These are phyloP conservation scores for Pyrrhia umbra DNA, from an alignment of 2,888 invertebrate genomes.

Conservation along the genomic window DNA sequence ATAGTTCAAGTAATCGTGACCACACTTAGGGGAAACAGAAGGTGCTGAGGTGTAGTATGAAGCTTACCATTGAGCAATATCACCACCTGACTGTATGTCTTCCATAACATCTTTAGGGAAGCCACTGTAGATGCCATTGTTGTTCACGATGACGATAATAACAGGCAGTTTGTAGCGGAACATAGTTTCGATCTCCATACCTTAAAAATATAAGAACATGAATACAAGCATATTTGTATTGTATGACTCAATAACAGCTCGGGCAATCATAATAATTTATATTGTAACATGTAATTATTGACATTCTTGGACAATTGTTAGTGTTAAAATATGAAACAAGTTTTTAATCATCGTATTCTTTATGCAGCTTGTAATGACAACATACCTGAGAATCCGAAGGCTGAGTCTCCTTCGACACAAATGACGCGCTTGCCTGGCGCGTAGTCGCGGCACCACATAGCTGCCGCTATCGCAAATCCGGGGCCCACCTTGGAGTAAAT, in stretches of 20 bases:
- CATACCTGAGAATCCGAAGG: constrained; percentile 98
- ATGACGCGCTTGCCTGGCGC: constrained; percentile 95
- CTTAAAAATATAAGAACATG: constrained; percentile 76
- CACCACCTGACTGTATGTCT: constrained; percentile 92
- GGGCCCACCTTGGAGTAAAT: constrained; percentile 91
- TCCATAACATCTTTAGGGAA: constrained; percentile 94
- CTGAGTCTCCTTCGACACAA: constrained; percentile 99
- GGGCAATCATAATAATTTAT: constrained; percentile 37
- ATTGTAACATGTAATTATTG: constrained; percentile 42
- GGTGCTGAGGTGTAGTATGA: not conserved
- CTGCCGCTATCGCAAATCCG: constrained; percentile 98
- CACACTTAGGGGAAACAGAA: not conserved
- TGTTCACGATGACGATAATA: constrained; percentile 97
- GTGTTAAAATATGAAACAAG: constrained; percentile 38
- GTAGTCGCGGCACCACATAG: constrained; percentile 96
- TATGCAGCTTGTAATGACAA: constrained; percentile 62
- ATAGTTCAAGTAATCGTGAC: not conserved
- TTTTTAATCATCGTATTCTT: constrained; percentile 34
- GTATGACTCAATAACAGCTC: constrained; percentile 27
- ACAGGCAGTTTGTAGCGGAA: constrained; percentile 97
- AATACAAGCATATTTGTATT: constrained; percentile 11
- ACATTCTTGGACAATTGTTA: constrained; percentile 50
- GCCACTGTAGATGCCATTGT: constrained; percentile 98
- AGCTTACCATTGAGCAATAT: constrained; percentile 93
- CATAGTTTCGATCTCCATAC: constrained; percentile 99